Conservation (phyloP, 2,888 invertebrate genomes). For the Aphodius sticticus region DNA sequence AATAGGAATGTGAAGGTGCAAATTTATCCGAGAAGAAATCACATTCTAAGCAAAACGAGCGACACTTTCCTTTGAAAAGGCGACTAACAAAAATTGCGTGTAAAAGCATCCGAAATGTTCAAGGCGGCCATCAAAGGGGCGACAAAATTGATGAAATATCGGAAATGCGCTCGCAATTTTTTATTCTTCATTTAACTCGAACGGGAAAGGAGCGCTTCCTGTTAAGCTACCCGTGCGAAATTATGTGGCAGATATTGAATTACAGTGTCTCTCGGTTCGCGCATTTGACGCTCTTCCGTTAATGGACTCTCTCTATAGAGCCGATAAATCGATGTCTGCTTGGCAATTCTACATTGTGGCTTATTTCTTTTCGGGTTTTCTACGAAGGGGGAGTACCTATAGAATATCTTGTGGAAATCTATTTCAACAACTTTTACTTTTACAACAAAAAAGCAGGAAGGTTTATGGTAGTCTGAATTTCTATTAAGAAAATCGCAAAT, state of each 20-base stretch:
- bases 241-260: slow-evolving; percentile 10
- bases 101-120: slow-evolving; percentile 37
- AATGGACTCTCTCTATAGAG: slow-evolving; percentile 4
- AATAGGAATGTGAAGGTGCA: not conserved
- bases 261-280: not conserved
- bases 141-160: slow-evolving; percentile 39
- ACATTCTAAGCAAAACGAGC: slow-evolving; percentile 22
- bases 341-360: not conserved
- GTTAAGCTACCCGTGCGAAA: slow-evolving; percentile 16
- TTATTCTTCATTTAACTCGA: slow-evolving; percentile 40
- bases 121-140: slow-evolving; percentile 32
- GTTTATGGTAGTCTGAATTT: too few species aligned
- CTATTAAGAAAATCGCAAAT: not conserved
- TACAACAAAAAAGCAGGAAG: too few species aligned
- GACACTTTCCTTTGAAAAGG: slow-evolving; percentile 39
- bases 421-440: too few species aligned
- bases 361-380: too few species aligned
- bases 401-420: too few species aligned
- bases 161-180: slow-evolving; percentile 41
- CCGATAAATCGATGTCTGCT: not conserved
- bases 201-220: slow-evolving; percentile 12
- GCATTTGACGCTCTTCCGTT: not conserved
- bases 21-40: slow-evolving; percentile 14
- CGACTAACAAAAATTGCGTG: slow-evolving; percentile 42
- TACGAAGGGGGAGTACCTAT: too few species aligned